Evolutionary conservation across 2,113 vertebrate genomes (phyloP), one percentile per base, ranked within the genome.

Genomic region (Lophochroa leadbeateri): DNA sequence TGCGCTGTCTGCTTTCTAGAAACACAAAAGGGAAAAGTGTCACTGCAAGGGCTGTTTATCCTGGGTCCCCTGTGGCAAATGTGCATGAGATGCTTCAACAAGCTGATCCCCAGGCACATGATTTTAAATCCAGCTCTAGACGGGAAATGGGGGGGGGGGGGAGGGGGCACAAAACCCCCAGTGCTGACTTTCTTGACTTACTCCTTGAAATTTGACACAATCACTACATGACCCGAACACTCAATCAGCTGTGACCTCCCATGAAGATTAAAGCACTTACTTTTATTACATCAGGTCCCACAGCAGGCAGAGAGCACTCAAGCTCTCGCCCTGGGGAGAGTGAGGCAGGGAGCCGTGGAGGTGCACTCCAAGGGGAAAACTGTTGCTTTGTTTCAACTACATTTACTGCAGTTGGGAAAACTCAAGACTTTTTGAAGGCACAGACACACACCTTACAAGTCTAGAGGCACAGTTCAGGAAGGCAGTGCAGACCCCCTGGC

Each of bases 331-430:
- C 47, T 9, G 55, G 47, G 46, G 29, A 87, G 25, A 81, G 50
- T 1, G 0, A 1, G 0, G 58, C 47, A 46, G 70, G 33, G 25
- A 33, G 43, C 29, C 0, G 0, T 15, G 0, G 12, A 70, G 25
- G 6, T 37, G 31, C 2, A 1, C 35, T 90, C 68, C 44, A 6
- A 65, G 15, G 28, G 41, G 28, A 75, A 61, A 90, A 29, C 43
- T 23, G 39, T 19, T 29, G 8, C 57, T 29, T 44, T 39, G 0
- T 25, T 72, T 55, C 41, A 60, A 11, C 67, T 24, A 37, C 7
- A 29, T 55, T 87, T 60, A 58, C 33, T 64, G 57, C 44, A 63
- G 33, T 69, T 17, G 11, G 29, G 27, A 67, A 93, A 78, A 33
- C 49, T 88, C 28, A 39, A 72, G 80, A n/a, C 35, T 60, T 83